Percentiles rank a stretch among this genome's conserved stretches.
phyloP scores from a whole-genome alignment of 35 echinoderm and acorn worm species.

The Apostichopus californicus region DNA sequence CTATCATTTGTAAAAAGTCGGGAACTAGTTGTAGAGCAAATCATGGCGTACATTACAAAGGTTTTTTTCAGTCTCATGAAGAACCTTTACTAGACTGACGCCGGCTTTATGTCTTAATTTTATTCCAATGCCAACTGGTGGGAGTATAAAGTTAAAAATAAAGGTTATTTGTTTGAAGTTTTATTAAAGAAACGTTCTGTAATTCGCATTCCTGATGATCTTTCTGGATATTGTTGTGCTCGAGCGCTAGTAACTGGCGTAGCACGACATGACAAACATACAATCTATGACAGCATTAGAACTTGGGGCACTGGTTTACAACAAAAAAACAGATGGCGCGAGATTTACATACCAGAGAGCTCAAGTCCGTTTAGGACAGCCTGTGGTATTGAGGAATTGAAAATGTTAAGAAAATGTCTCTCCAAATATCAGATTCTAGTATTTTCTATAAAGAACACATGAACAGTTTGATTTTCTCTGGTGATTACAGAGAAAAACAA shows the following conservation, averaged over 20 bases:
- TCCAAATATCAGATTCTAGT: conserved; percentile 9
- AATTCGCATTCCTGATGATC: background rate
- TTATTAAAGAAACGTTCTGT: conserved; percentile 17
- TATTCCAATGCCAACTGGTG: background rate
- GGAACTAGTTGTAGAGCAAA: background rate
- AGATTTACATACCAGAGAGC: background rate
- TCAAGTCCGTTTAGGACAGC: background rate
- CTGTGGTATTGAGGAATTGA: conserved; percentile 7
- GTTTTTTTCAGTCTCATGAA: background rate
- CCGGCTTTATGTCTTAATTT: background rate
- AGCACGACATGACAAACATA: background rate
- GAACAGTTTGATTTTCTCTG: background rate
- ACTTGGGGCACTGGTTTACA: background rate
- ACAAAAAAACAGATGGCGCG: background rate
- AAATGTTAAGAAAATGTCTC: background rate
- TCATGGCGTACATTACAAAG: background rate
- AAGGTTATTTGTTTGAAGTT: background rate
- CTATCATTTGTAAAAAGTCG: conserved; percentile 2
- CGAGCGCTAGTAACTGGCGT: background rate
- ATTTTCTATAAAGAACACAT: conserved; percentile 24
- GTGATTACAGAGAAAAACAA: background rate
- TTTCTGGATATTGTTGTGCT: background rate
- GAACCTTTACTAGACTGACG: background rate
- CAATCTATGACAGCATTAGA: background rate
- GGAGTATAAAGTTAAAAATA: background rate